phyloP scores from a whole-genome alignment of 2,888 invertebrate genomes.

The Ryuthela nishihirai region DNA sequence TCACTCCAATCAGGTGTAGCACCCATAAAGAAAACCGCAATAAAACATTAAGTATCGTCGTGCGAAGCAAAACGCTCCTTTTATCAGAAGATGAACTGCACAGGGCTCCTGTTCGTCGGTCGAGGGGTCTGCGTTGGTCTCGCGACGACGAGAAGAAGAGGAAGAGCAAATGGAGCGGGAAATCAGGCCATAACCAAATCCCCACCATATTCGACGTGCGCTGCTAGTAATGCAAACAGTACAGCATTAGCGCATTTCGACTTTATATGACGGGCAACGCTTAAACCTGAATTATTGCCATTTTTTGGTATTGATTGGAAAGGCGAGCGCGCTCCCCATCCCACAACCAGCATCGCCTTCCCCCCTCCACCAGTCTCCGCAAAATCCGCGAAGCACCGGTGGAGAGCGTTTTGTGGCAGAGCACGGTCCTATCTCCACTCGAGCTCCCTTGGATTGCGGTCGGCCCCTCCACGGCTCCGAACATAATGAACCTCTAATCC shows the following conservation, averaged over 20 bases:
- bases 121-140: not conserved
- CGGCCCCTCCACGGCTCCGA: too few species aligned
- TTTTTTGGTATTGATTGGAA: conserved; percentile 34
- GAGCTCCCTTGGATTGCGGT: too few species aligned
- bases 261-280: conserved; percentile 30
- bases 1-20: too few species aligned
- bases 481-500: too few species aligned
- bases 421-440: too few species aligned
- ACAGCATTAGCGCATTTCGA: not conserved
- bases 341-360: not conserved
- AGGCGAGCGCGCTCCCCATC: not conserved
- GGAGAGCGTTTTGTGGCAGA: too few species aligned
- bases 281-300: conserved; percentile 38
- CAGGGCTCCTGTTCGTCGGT: not conserved
- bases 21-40: too few species aligned
- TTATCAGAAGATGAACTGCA: conserved; percentile 1
- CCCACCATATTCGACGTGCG: not conserved
- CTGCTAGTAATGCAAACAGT: conserved; percentile 22
- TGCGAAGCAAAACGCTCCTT: too few species aligned
- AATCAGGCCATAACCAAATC: conserved; percentile 21
- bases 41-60: too few species aligned
- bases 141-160: not conserved
- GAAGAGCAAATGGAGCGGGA: conserved; percentile 32
- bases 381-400: too few species aligned
- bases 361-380: not conserved